Evolutionary conservation across 2,888 invertebrate species (phyloP), one percentile per base, ranked within the genome.

Genomic region (Acrocyrtus sp.): DNA sequence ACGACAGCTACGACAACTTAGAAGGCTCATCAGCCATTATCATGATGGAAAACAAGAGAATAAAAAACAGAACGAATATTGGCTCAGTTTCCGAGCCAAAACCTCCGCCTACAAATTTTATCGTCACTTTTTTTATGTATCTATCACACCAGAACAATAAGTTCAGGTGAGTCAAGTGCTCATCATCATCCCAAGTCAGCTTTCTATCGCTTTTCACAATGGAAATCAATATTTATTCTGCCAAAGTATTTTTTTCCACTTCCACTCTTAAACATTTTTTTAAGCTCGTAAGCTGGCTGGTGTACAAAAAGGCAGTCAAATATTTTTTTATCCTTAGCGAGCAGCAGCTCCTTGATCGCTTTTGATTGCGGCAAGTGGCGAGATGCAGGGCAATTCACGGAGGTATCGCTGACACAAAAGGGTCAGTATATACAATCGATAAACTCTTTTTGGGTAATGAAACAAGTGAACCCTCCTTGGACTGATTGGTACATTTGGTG

Each of bases 21-120:
- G 17, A 19, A 54, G 54, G 10, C 19, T 29, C n/a, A 27, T 27
- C n/a, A 15, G 43, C 39, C 19, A 63, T n/a, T n/a, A n/a, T n/a
- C n/a, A n/a, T n/a, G n/a, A n/a, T n/a, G 47, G 45, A 67, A 56
- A 62, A 43, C 8, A 65, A 60, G 22, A 54, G 8, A 58, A 41
- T 29, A 45, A 24, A 51, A 51, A 61, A 27, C 22, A 57, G 41
- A n/a, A n/a, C n/a, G n/a, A n/a, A 43, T 54, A 70, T 56, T 50
- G 56, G 60, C 47, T 72, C 51, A 63, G 53, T 57, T 61, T 26
- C n/a, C 19, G 41, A 60, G 51, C 69, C 65, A 69, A 66, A 69
- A 60, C 74, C 58, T 69, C 69, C 69, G 74, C 69, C 69, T 74
- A 74, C 68, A 70, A 68, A 68, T 68, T 68, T 68, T 61, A 68